Conservation (phyloP, 2,797 vertebrate genomes). For the Galagoides demidoff region DNA sequence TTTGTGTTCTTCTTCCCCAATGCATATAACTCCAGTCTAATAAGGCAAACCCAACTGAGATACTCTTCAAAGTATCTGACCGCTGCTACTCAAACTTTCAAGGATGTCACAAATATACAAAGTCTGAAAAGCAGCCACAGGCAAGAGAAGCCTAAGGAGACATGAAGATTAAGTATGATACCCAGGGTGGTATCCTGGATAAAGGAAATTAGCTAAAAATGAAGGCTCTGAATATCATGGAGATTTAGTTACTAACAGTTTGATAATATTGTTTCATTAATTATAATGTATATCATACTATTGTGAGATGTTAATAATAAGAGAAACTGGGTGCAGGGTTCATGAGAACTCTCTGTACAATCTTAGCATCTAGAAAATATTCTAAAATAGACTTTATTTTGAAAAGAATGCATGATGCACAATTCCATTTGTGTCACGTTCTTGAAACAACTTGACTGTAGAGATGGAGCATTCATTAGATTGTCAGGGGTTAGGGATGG, state of each 20-base stretch:
- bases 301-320: background rate
- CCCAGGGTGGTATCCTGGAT: background rate
- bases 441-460: background rate
- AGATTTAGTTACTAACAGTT: background rate
- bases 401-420: background rate
- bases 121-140: background rate
- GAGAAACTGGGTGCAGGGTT: background rate
- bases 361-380: background rate
- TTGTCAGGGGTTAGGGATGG: background rate
- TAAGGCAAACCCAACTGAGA: background rate
- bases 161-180: background rate
- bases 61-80: background rate
- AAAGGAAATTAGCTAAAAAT: background rate
- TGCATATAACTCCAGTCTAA: background rate
- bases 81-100: background rate
- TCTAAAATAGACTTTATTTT: constrained; percentile 8
- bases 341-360: background rate
- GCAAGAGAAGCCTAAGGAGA: background rate
- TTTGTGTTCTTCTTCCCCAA: background rate
- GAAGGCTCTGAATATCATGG: background rate
- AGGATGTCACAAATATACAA: background rate
- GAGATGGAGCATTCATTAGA: background rate
- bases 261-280: background rate
- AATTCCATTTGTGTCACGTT: constrained; percentile 14
- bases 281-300: background rate